Percentiles rank a stretch among this genome's conserved stretches.
Evolutionary conservation across 2,888 invertebrate species (phyloP).

Genomic region (Microctonus brassicae): DNA sequence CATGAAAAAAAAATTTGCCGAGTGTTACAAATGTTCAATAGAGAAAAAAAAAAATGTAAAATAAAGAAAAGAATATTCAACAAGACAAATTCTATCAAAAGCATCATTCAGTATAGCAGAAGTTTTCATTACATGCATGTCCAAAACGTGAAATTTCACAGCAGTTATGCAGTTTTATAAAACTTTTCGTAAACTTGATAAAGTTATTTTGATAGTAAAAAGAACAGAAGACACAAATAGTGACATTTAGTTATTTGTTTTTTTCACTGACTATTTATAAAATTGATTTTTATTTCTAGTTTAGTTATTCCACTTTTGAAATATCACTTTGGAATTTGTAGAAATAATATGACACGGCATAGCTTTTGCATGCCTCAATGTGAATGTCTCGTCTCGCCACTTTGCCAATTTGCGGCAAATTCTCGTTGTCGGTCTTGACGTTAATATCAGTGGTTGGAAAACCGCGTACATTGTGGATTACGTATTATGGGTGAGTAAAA

Average conservation of each 20-base stretch:
- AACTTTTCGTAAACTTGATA: neutral
- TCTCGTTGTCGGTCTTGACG: neutral
- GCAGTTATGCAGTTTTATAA: neutral
- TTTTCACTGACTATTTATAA: neutral
- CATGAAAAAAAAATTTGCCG: neutral
- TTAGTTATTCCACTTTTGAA: neutral
- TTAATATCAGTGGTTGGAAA: constrained; percentile 4
- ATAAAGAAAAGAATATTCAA: neutral
- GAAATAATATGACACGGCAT: neutral
- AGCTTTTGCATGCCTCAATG: neutral
- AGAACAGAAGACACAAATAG: neutral
- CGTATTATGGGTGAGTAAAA: constrained; percentile 4
- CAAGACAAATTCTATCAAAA: neutral
- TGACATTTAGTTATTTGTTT: neutral
- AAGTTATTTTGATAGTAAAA: neutral
- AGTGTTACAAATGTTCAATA: neutral
- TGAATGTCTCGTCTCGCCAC: neutral
- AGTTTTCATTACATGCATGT: neutral
- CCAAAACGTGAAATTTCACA: neutral
- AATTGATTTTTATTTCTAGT: neutral
- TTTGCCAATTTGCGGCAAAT: neutral
- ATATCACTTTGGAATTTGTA: neutral
- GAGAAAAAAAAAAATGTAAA: too few species aligned
- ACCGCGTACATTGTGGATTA: neutral
- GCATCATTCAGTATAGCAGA: neutral